A percentile compares a stretch with the other conserved stretches of the same genome.
Conservation (phyloP, 2,888 invertebrate species). For the Nomada fucata region DNA sequence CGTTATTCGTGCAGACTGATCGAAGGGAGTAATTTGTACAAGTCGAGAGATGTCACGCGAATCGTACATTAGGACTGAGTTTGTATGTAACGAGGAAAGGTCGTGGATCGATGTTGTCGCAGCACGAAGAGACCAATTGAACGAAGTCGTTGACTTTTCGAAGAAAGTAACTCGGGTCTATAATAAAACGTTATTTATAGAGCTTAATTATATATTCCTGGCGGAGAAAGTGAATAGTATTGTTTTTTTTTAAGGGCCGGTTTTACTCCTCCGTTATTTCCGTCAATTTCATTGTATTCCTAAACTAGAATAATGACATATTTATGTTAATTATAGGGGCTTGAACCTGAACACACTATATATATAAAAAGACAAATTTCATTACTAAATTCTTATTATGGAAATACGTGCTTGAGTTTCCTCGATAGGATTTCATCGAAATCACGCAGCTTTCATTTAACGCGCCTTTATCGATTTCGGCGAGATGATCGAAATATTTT, state of each 20-base stretch:
- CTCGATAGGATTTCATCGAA: too few relatives aligned
- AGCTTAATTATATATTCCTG: neutral
- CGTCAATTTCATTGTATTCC: too few relatives aligned
- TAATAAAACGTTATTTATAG: slow-evolving; percentile 9
- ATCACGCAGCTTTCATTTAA: too few relatives aligned
- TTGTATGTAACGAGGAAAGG: slow-evolving; percentile 74
- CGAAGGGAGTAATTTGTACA: slow-evolving; percentile 71
- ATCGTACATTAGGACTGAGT: slow-evolving; percentile 75
- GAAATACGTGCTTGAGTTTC: too few relatives aligned
- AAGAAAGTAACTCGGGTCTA: slow-evolving; percentile 49
- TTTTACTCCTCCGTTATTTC: too few relatives aligned
- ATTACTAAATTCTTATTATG: too few relatives aligned
- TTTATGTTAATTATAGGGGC: neutral
- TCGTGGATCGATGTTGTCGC: slow-evolving; percentile 60
- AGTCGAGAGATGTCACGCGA: slow-evolving; percentile 76
- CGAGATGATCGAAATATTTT: too few relatives aligned
- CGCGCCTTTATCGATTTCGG: too few relatives aligned
- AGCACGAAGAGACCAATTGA: slow-evolving; percentile 42
- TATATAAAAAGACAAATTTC: too few relatives aligned
- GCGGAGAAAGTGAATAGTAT: slow-evolving; percentile 1
- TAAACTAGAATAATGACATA: too few relatives aligned
- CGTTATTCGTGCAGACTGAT: slow-evolving; percentile 35
- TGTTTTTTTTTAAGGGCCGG: too few relatives aligned
- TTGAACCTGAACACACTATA: neutral
- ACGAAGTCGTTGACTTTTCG: slow-evolving; percentile 62